Base-by-base conservation (phyloP, 1,140 invertebrate genomes). In the Ceratitis capitata region DNA sequence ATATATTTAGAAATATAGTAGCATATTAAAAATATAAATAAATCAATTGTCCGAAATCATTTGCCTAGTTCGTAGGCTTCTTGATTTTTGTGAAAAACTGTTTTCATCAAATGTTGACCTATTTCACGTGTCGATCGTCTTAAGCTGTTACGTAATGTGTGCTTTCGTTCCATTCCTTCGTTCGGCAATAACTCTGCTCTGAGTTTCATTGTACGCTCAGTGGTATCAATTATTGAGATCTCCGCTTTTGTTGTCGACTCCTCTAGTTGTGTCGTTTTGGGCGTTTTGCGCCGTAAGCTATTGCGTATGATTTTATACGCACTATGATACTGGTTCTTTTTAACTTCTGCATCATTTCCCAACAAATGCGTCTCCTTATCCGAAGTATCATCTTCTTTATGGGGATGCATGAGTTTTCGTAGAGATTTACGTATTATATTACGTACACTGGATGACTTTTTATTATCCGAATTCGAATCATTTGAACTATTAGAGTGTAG, bases 401-500 rank as follows among this genome's bases (percentile, higher is more conserved):
- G n/a, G 89, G n/a, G 88, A 87, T 90, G 89, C 83, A 91, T 91
- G 0, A 92, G 86, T 10, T 88, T 87, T 7, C 91, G 86, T 56
- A 92, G 89, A 61, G 90, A 91, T 82, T 91, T 91, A 1, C 91
- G 88, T 85, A 92, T 90, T 64, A 90, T 88, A 45, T 87, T 86
- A 19, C 88, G 87, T 3, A 92, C 86, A 10, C 53, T 74, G 35
- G 49, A 32, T 42, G 19, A 85, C 84, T 19, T 91, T 88, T 61
- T 86, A 42, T 84, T 23, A 4, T 83, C 61, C 6, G 74, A 58
- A 45, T 87, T 87, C 26, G 87, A 87, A 0, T 78, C 87, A 12
- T 86, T 86, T 35, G 90, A 89, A 19, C 88, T 69, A 2, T 14
- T 53, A 23, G 61, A 56, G 19, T 86, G 87, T 14, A 91, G 69